Evolutionary conservation across 2,888 invertebrate species (phyloP), one percentile per base, ranked within the genome.

Genomic region (Ormia ochracea): DNA sequence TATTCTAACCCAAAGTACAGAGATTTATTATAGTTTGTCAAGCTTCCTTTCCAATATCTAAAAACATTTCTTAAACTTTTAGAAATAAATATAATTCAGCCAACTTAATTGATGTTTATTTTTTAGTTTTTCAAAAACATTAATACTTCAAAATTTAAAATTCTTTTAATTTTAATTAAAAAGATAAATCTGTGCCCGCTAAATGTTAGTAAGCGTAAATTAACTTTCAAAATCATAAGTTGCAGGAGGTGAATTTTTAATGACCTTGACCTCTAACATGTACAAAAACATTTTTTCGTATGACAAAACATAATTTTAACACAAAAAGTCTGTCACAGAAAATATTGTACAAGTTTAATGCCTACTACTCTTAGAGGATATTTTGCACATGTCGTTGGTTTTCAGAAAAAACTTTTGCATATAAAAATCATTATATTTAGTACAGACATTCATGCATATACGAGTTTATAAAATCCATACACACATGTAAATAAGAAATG

Each of bases 171-270:
- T n/a, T n/a, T n/a, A n/a, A n/a, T n/a, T n/a, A n/a, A n/a, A 43
- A 19, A 43, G 3, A 9, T 14, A 7, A 28, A 26, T 50, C 6
- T 14, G 41, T 26, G 52, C 2, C 26, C 12, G 26, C 38, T 12
- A n/a, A 7, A 52, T 21, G 52, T 52, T 38, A 54, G 54, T 41
- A 61, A 59, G 28, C 54, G 50, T 43, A 56, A 66, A 50, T 68
- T 48, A 28, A 36, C 23, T 63, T 58, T 28, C 36, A 61, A 17
- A 63, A 50, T 23, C 36, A 68, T 63, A 68, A 61, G 33, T 65
- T 84, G 65, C 84, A 86, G 85, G 85, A 85, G 88, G 85, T 89
- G 90, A 88, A 89, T 89, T 89, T 88, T 85, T 86, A 88, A 89
- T 89, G 90, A 89, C 89, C 90, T 89, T 89, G 89, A 89, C 87